These are phyloP conservation scores for Tragelaphus scriptus DNA, from an alignment of 2,113 vertebrate genomes.

Conservation along the genomic window DNA sequence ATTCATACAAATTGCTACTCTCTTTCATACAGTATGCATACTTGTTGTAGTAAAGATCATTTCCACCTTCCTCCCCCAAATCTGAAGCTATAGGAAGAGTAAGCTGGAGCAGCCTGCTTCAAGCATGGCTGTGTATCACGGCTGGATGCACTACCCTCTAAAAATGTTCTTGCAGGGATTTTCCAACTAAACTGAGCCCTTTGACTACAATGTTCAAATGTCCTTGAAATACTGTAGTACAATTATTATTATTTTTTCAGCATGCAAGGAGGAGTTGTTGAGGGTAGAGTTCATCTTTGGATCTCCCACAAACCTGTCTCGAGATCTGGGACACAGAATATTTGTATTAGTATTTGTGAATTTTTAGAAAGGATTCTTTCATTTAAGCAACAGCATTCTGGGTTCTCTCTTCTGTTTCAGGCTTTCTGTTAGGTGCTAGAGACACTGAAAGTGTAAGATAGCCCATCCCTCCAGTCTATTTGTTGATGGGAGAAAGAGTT, in stretches of 20 bases:
- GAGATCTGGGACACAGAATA: neutral
- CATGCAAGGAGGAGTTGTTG: neutral
- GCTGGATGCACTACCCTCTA: neutral
- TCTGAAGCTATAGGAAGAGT: neutral
- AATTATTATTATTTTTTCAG: neutral
- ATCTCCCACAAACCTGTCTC: neutral
- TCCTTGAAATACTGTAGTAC: neutral
- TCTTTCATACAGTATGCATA: neutral
- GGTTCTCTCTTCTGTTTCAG: neutral
- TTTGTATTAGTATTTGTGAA: neutral
- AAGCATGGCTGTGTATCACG: fast-evolving
- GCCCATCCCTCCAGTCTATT: neutral
- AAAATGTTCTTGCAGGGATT: neutral
- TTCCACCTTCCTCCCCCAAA: neutral
- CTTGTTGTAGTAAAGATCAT: neutral
- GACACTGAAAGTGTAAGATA: neutral
- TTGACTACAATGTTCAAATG: neutral
- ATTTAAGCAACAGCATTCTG: neutral
- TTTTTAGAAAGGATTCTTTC: neutral
- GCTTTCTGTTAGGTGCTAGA: neutral
- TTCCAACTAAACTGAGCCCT: neutral
- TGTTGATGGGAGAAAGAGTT: neutral
- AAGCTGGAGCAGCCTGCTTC: neutral
- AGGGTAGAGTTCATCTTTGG: neutral
- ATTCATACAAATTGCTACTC: neutral